Base-by-base conservation (phyloP, 2,888 invertebrate species). In the Ophion slaviceki region DNA sequence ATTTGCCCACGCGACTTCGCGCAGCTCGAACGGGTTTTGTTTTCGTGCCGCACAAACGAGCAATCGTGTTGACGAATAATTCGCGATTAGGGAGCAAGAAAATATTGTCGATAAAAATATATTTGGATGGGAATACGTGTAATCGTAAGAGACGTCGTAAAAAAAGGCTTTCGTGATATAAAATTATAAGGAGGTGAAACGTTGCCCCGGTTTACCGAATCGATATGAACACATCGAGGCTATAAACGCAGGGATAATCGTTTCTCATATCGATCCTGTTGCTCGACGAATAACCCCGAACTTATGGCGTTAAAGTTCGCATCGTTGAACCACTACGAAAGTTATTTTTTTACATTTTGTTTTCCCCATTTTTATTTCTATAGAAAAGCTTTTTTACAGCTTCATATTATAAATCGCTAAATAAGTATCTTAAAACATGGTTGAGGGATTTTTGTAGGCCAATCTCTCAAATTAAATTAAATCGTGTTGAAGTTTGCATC, bases 261-360 rank as follows among this genome's bases (percentile, higher is more conserved):
- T 61, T 20, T 24, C 3, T 61, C 24, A 24, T 61, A 59, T 32
- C 47, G 32, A n/a, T 62, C 40, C 24, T 28, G 5, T n/a, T 17
- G 36, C 28, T 47, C 75, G 4, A 32, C 61, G 24, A 47, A 74
- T 62, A 64, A 47, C 47, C 64, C 40, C 64, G 64, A 75, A 24
- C 45, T 75, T 28, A 72, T 14, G 45, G 47, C 59, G 32, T 10
- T 75, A 45, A 40, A 6, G n/a, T 59, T 45, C 40, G 10, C 24
- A 24, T 62, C 62, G 17, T 62, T 62, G 4, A 10, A 68, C 7
- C 40, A 17, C 45, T 0, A 47, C 32, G 28, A n/a, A 20, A 20
- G 28, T 17, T 47, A 36, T 59, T 10, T 4, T 32, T 32, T 32
- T 32, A 0, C 32, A 32, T 32, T 32, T 32, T 32, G 32, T 32